A percentile compares a stretch with the other conserved stretches of the same genome.
These are phyloP conservation scores for Hipposideros larvatus DNA, from an alignment of 2,797 vertebrate genomes.

Conservation along the genomic window DNA sequence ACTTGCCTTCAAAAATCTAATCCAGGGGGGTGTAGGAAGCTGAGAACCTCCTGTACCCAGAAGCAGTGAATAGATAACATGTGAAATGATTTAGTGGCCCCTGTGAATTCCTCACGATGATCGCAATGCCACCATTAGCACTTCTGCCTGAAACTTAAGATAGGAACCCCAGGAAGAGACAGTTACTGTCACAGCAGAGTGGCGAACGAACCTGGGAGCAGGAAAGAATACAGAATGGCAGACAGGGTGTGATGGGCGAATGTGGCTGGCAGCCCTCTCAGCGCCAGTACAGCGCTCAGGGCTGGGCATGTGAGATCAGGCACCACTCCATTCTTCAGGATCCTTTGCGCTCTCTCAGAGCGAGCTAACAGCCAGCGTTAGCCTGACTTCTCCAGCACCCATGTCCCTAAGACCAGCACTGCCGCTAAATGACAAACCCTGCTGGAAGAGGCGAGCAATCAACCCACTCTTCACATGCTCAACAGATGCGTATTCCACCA, in stretches of 20 bases:
- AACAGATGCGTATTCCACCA: not conserved
- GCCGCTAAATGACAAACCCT: not conserved
- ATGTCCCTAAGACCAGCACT: not conserved
- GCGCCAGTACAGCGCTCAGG: no score
- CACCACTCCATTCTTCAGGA: not conserved
- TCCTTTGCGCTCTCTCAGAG: not conserved
- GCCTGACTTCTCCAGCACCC: not conserved
- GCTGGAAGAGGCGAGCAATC: not conserved
- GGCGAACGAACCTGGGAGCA: not conserved
- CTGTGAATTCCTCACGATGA: not conserved
- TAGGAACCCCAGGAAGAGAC: not conserved
- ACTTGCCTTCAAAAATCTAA: not conserved
- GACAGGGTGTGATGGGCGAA: not conserved
- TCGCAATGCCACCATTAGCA: not conserved
- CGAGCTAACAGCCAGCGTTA: not conserved
- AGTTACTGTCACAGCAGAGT: not conserved
- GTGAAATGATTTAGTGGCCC: not conserved
- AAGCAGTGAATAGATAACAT: not conserved
- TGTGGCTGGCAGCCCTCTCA: not conserved
- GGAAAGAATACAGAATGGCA: not conserved
- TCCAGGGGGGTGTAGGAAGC: not conserved
- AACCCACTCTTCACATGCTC: not conserved
- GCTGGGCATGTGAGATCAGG: accelerated
- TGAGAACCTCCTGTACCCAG: not conserved
- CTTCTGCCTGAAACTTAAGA: not conserved